Evolutionary conservation across 2,113 vertebrate species (phyloP).

Genomic region (Cheirogaleus medius): DNA sequence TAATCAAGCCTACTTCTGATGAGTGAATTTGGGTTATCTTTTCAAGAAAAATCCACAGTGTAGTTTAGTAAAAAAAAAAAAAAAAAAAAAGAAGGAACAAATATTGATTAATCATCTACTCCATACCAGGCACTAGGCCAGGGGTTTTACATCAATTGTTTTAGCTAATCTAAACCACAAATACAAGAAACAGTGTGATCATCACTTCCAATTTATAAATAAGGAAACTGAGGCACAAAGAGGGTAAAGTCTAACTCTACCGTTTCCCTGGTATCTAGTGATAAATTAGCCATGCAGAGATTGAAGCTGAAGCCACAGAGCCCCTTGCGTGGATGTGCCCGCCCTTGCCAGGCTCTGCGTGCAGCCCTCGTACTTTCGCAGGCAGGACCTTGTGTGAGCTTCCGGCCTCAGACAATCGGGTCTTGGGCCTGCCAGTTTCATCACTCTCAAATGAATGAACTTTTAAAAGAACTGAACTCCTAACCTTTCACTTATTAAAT

Average conservation of each 20-base stretch:
- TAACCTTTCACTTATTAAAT: neutral
- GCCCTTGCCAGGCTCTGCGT: neutral
- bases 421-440: neutral
- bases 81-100: neutral
- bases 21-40: neutral
- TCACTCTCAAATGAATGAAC: neutral
- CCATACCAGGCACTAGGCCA: neutral
- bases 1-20: neutral
- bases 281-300: fast-evolving
- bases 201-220: neutral
- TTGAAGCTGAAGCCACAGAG: too few species aligned
- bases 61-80: neutral
- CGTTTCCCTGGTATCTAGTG: neutral
- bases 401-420: neutral
- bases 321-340: too few species aligned
- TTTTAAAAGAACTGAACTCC: neutral
- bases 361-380: too few species aligned
- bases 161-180: neutral
- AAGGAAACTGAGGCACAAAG: neutral
- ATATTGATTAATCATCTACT: neutral
- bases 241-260: neutral
- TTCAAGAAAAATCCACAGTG: neutral
- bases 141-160: neutral
- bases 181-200: neutral
- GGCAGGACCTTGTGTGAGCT: neutral